These are phyloP conservation scores for Merops nubicus DNA, from an alignment of 2,113 vertebrate genomes.

Conservation along the genomic window DNA sequence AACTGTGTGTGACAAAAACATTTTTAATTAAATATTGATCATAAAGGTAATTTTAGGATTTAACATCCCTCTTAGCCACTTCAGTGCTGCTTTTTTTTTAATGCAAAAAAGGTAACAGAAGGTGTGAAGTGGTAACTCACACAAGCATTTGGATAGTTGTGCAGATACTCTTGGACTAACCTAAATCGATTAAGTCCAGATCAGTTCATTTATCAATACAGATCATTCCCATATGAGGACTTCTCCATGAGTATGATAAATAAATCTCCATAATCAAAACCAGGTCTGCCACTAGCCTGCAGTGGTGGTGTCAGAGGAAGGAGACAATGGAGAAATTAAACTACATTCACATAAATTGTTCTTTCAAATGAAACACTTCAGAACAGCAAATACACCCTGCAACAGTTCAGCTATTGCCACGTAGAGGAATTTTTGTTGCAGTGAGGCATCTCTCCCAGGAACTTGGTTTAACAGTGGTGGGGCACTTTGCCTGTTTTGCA, in stretches of 20 bases:
- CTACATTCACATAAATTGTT: background rate
- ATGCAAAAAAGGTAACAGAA: background rate
- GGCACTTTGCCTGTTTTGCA: background rate
- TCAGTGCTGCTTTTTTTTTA: background rate
- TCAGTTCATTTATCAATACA: background rate
- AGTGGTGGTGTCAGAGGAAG: background rate
- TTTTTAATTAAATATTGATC: background rate
- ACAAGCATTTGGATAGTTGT: background rate
- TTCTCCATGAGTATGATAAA: background rate
- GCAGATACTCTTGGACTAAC: background rate
- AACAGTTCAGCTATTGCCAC: background rate
- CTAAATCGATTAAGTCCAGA: background rate
- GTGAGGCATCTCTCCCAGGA: background rate
- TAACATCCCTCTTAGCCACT: background rate
- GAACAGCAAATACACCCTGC: background rate
- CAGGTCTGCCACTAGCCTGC: background rate
- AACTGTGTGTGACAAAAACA: background rate
- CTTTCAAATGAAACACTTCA: background rate
- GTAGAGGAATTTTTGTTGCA: background rate
- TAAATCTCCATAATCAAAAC: conserved; percentile 20
- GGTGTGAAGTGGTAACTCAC: background rate
- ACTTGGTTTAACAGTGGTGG: background rate
- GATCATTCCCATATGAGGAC: conserved; percentile 10
- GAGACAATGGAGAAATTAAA: background rate
- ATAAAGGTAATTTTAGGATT: background rate